A percentile compares a stretch with the other conserved stretches of the same genome.
Conservation (phyloP, 2,888 invertebrate species). For the Danaus chrysippus region DNA sequence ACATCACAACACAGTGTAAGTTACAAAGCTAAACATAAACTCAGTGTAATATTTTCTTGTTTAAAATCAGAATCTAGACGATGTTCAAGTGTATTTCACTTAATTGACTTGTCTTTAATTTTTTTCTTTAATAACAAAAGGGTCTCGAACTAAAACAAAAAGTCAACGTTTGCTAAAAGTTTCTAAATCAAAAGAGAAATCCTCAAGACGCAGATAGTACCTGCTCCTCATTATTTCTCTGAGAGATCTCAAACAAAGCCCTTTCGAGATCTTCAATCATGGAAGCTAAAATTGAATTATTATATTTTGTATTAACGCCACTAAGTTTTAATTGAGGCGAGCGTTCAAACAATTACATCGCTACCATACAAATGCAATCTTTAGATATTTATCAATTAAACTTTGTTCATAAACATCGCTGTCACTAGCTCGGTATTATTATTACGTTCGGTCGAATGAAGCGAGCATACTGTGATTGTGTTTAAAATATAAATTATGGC, state of each 20-base stretch:
- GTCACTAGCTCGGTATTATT: too few species aligned
- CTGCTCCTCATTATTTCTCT: conserved; percentile 35
- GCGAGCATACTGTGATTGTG: too few species aligned
- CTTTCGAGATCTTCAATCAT: conserved; percentile 21
- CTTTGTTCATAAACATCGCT: neutral
- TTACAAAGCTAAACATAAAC: too few species aligned
- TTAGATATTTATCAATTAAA: conserved; percentile 2
- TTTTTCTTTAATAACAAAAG: neutral
- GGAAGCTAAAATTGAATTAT: conserved; percentile 8
- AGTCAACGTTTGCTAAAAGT: conserved; percentile 3
- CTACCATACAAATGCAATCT: conserved; percentile 1
- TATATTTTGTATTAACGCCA: conserved; percentile 7
- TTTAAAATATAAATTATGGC: too few species aligned
- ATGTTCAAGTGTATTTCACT: neutral
- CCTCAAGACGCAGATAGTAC: conserved; percentile 4
- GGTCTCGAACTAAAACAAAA: conserved; percentile 4
- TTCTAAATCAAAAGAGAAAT: conserved; percentile 8
- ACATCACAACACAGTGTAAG: too few species aligned
- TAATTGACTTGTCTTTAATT: neutral
- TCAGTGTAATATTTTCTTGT: too few species aligned
- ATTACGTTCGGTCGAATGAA: too few species aligned
- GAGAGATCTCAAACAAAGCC: conserved; percentile 29
- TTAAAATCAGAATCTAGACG: too few species aligned
- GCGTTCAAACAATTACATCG: neutral
- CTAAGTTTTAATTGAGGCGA: conserved; percentile 6